Percentiles rank a stretch among this genome's conserved stretches.
These are phyloP conservation scores for Lordiphosa clarofinis DNA, from an alignment of 1,140 invertebrate species.

Conservation along the genomic window DNA sequence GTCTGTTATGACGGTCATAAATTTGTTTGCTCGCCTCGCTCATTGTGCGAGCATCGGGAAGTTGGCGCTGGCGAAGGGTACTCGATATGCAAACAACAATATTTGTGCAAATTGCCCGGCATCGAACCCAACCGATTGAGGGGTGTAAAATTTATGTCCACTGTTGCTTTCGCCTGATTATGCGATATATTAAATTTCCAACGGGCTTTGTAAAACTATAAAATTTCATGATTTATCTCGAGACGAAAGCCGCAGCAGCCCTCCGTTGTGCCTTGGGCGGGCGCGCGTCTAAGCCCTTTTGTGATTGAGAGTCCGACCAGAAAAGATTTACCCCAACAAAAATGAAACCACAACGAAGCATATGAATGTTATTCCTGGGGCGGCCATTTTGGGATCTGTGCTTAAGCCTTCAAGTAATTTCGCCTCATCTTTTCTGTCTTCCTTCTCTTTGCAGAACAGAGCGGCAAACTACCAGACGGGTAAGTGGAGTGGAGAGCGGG, in stretches of 20 bases:
- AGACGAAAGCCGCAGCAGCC: background rate
- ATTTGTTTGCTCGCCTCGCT: conserved; percentile 45
- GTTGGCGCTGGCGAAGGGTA: conserved; percentile 17
- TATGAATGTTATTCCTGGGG: conserved; percentile 31
- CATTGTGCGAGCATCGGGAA: conserved; percentile 30
- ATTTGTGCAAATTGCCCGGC: conserved; percentile 46
- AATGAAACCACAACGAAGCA: conserved; percentile 29
- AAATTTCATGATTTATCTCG: conserved; percentile 48
- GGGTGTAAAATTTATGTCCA: conserved; percentile 42
- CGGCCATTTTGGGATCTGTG: conserved; percentile 15
- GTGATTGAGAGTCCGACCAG: conserved; percentile 4
- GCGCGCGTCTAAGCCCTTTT: conserved; percentile 3
- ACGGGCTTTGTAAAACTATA: conserved; percentile 49
- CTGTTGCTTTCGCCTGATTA: conserved; percentile 47
- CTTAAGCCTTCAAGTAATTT: conserved; percentile 15
- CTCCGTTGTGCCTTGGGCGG: too few relatives aligned
- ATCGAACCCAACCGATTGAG: conserved; percentile 4
- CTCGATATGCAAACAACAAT: conserved; percentile 56
- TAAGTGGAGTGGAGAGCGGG: conserved; percentile 27
- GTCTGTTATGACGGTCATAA: conserved; percentile 46
- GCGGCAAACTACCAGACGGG: conserved; percentile 22
- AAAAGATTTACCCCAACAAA: conserved; percentile 16
- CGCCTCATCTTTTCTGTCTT: background rate
- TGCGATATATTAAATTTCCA: conserved; percentile 33
- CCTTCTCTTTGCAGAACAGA: conserved; percentile 10